Conservation (phyloP, 37 sponge, comb jelly and placozoan genomes). For the Diacarnus erythraeanus region DNA sequence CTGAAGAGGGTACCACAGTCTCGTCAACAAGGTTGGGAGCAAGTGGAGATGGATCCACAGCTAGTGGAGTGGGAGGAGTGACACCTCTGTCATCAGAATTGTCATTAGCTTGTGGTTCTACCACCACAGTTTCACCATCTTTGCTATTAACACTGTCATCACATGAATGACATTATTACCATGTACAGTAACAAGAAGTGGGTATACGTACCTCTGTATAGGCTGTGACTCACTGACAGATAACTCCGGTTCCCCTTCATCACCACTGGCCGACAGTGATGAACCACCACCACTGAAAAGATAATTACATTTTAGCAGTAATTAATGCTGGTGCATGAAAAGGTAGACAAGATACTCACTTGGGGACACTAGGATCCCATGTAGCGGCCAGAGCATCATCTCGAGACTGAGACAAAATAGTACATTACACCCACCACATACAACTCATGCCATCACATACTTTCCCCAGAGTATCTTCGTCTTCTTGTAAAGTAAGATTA, state of each 20-base stretch:
- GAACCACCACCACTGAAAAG: background rate
- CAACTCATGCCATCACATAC: constrained; percentile 6
- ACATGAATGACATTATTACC: background rate
- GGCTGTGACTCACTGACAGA: constrained; percentile 29
- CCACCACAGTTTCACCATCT: background rate
- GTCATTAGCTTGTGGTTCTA: background rate
- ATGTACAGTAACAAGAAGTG: background rate
- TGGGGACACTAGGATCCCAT: constrained; percentile 28
- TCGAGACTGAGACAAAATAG: constrained; percentile 21
- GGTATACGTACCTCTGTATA: constrained; percentile 1
- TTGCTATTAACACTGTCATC: background rate
- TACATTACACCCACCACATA: background rate
- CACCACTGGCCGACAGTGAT: background rate
- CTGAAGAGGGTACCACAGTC: background rate
- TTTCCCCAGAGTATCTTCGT: constrained; percentile 70
- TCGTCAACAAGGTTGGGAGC: background rate
- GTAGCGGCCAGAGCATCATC: constrained; percentile 66
- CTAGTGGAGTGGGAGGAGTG: constrained; percentile 22
- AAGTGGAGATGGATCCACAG: background rate
- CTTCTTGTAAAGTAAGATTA: constrained; percentile 15
- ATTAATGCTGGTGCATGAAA: background rate
- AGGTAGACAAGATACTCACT: background rate
- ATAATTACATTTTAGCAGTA: no score
- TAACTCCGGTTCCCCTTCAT: constrained; percentile 7
- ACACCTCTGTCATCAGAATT: background rate